Base-by-base conservation (phyloP, 2,797 vertebrate species). In the Acrossocheilus fasciatus region DNA sequence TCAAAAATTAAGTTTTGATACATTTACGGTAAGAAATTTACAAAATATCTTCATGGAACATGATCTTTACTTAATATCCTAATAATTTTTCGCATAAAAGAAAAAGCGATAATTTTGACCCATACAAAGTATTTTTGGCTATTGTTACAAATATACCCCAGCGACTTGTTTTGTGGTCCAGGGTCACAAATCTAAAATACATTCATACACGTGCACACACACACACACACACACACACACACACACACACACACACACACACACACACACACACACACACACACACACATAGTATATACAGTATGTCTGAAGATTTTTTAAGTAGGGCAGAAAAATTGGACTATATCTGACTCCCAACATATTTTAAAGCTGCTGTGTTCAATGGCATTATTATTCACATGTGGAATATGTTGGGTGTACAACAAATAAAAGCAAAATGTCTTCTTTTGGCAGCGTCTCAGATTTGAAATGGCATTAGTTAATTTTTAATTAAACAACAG, bases 401-500 rank as follows among this genome's bases (percentile, higher is more conserved):
- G 23, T 76, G 14, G 4, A 88, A 47, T n/a, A n/a, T 43, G 11
- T 50, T 4, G 6, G 39, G 20, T 26, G 39, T 50, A 34, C 39
- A 23, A 50, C 50, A 30, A 73, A 50, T 52, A 23, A 75, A 87
- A 68, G 6, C 10, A 36, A 54, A 83, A 83, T 34, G 20, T 78
- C 12, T 64, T 79, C 23, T 68, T 87, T 76, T 81, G n/a, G 70
- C 84, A 86, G 72, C 43, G 69, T 76, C 52, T 45, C 69, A 76
- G 70, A 85, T 47, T 75, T 70, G 26, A 85, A 88, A 92, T 87
- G 83, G 82, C 86, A 87, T 82, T 84, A 36, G 57, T 50, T 77
- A 88, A 82, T 75, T 87, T 83, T 89, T 86, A 87, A 81, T 81
- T 91, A 86, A 88, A 82, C 68, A 18, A 47, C 12, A 34, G 47